A percentile compares a stretch with the other conserved stretches of the same genome.
Evolutionary conservation across 2,113 vertebrate species (phyloP).

Genomic region (Ascaphus truei): DNA sequence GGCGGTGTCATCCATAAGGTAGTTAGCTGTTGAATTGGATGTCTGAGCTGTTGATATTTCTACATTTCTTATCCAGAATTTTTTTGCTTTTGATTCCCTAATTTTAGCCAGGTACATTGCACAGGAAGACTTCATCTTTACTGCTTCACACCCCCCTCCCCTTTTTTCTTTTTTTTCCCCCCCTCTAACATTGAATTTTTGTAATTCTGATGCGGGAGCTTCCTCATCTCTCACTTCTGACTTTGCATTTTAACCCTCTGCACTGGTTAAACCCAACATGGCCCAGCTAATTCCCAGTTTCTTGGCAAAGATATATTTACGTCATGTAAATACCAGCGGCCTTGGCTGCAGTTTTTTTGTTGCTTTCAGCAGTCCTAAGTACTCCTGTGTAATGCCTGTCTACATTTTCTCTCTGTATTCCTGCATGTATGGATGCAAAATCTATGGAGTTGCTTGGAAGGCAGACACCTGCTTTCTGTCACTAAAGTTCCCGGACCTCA

Average conservation of each 20-base stretch:
- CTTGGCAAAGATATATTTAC: slow-evolving; percentile 48
- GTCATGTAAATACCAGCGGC: slow-evolving; percentile 45
- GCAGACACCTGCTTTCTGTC: slow-evolving; percentile 70
- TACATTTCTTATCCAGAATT: slow-evolving; percentile 84
- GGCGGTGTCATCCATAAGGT: too few relatives aligned
- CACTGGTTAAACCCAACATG: slow-evolving; percentile 57
- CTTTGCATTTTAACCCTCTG: slow-evolving; percentile 61
- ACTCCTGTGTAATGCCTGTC: slow-evolving; percentile 98
- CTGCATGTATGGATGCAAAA: slow-evolving; percentile 98
- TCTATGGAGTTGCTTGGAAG: slow-evolving; percentile 88
- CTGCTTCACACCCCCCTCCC: slow-evolving; percentile 39
- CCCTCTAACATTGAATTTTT: slow-evolving; percentile 66
- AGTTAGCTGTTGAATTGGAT: slow-evolving; percentile 78
- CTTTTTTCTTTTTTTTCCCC: slow-evolving; percentile 37
- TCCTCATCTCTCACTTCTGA: slow-evolving; percentile 55
- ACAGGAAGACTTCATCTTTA: slow-evolving; percentile 84
- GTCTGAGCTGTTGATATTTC: slow-evolving; percentile 97
- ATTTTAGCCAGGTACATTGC: slow-evolving; percentile 89
- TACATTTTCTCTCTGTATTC: slow-evolving; percentile 75
- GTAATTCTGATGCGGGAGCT: slow-evolving; percentile 57
- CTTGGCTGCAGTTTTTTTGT: slow-evolving; percentile 55
- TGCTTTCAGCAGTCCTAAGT: slow-evolving; percentile 71
- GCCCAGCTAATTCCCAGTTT: slow-evolving; percentile 50
- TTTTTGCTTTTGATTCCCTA: slow-evolving; percentile 71
- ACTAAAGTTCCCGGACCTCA: slow-evolving; percentile 75